Conservation (phyloP, 2,113 vertebrate species). For the Tursiops truncatus region DNA sequence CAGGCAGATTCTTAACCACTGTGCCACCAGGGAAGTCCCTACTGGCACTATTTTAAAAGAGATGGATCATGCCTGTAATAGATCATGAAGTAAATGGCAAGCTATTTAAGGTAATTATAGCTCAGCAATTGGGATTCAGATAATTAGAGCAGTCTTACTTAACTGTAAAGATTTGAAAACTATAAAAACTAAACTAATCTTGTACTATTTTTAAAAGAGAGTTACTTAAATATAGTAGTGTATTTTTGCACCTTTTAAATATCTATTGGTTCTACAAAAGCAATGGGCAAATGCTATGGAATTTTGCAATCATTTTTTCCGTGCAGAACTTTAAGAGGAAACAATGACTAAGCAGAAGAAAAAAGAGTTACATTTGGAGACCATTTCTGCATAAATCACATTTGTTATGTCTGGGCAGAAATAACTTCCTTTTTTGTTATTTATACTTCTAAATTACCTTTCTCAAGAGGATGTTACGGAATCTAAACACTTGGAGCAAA, state of each 20-base stretch:
- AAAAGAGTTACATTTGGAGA: conserved; percentile 16
- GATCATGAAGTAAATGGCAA: background rate
- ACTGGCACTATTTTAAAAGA: background rate
- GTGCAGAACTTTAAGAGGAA: background rate
- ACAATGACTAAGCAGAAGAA: conserved; percentile 2
- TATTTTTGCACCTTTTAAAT: background rate
- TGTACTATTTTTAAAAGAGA: background rate
- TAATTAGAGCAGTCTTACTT: background rate
- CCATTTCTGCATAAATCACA: background rate
- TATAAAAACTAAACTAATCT: background rate
- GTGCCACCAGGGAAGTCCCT: too few species aligned
- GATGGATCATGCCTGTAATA: background rate
- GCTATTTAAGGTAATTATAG: background rate
- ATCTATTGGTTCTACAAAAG: background rate
- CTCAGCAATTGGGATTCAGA: background rate
- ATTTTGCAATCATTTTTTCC: background rate
- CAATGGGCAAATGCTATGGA: background rate
- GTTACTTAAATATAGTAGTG: background rate
- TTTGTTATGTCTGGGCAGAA: conserved; percentile 21
- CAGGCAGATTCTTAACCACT: too few species aligned
- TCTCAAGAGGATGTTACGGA: conserved; percentile 5
- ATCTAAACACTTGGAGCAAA: conserved; percentile 29
- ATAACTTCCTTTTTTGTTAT: conserved; percentile 17
- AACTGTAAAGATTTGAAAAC: background rate
- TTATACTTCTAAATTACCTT: conserved; percentile 44